Evolutionary conservation across 2,113 vertebrate species (phyloP), one percentile per base, ranked within the genome.

Genomic region (Bubo blakistoni): DNA sequence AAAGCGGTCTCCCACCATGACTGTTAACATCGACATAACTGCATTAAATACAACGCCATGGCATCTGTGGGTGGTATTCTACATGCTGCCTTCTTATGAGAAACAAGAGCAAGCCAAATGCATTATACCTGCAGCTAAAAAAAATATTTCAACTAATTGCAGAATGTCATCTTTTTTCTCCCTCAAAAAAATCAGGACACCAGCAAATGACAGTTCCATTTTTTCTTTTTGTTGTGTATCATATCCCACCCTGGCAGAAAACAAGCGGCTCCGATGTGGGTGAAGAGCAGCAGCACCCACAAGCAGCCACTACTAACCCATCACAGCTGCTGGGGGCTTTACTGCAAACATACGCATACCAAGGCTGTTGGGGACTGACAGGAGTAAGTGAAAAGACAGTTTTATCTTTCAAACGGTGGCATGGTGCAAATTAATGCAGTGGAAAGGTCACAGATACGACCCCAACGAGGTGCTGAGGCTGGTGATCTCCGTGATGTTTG

Each of bases 101-200:
- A 80, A 93, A 72, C 1, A 5, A 85, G 49, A 94, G 32, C 16
- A 9, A 85, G 62, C 36, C 81, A 73, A 78, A 87, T 14, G 57
- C 80, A 79, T 78, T 61, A 82, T 32, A 91, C 36, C 58, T 88
- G 82, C 54, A 94, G 58, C 61, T 63, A 55, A 72, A 86, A 94
- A 63, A 30, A 18, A 12, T 0, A 78, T 72, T 91, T 61, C 66
- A 85, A 27, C 72, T 88, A 82, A 86, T 81, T 82, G 58, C 17
- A 70, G 67, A 55, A 55, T 55, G 34, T 58, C 9, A 52, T n/a
- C 7, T 42, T 4, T 61, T 69, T 83, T 54, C 46, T 65, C 19
- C 4, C 2, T 46, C 44, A 67, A 91, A 91, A 71, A 85, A 89
- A 82, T 90, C 79, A 94, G 91, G 91, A 96, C 85, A 66, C 16